Base-by-base conservation (phyloP, 2,888 invertebrate species). In the Euplexia lucipara region DNA sequence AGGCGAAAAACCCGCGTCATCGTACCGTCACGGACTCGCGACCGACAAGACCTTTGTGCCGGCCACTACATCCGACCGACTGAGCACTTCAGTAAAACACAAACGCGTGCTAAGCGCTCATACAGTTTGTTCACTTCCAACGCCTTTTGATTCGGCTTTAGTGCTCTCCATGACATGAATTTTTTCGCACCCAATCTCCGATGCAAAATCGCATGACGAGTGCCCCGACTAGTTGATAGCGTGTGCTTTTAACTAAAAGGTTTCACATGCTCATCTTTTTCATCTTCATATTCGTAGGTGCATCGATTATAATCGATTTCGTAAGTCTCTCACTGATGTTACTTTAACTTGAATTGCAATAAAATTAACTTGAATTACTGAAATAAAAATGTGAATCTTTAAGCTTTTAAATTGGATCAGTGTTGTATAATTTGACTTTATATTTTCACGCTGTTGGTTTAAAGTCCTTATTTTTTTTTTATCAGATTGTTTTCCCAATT, bases 1-100 rank as follows among this genome's bases (percentile, higher is more conserved):
- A 49, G 53, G 49, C 58, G 62, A 72, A 83, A 83, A 76, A 72
- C 61, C 39, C 60, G 47, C 78, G 79, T 85, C 83, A 85, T 79
- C 78, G 67, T 76, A 79, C 72, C 61, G 57, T 52, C 47, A 59
- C 39, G 71, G 66, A 12, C 16, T 20, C 30, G 41, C 16, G 35
- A 35, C 18, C 14, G n/a, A 57, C 68, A 39, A 75, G 67, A 69
- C 64, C 79, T 83, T 80, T 83, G 81, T 82, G 78, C 53, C 58
- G 53, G 41, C 35, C 49, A 58, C 69, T 78, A 68, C 54, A 51
- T 32, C 48, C 66, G 20, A 44, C 72, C 70, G 59, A 58, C 62
- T 44, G 45, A 65, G 42, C 72, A 54, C 76, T 66, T 32, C 59
- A 68, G 57, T 65, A 30, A 42, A 22, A 61, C 39, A 64, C 49